phyloP scores from a whole-genome alignment of 2,888 invertebrate species.

The Lathronympha strigana region DNA sequence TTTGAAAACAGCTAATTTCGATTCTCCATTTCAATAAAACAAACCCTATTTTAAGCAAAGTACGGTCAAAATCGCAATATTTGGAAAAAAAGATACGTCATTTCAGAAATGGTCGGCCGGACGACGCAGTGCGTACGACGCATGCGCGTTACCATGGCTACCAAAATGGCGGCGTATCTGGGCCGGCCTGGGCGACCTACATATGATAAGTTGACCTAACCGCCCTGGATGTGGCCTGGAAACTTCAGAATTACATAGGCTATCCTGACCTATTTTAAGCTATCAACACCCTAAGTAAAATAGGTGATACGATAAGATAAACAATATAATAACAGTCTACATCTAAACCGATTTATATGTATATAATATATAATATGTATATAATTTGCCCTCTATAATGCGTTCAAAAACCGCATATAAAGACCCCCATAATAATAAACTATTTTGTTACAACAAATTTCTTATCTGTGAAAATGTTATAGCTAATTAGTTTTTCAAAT shows the following conservation, averaged over 20 bases:
- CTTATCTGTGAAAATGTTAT: too few species aligned
- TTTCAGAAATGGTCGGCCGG: not conserved
- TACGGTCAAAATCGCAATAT: not conserved
- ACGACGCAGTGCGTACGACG: conserved; percentile 45
- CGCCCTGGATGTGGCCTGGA: conserved; percentile 44
- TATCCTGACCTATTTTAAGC: conserved; percentile 15
- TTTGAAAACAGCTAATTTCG: not conserved
- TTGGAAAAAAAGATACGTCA: not conserved
- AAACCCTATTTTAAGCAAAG: not conserved
- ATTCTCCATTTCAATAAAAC: not conserved
- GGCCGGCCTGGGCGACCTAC: conserved; percentile 59
- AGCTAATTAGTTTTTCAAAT: too few species aligned
- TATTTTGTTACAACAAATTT: too few species aligned
- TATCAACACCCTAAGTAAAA: too few species aligned
- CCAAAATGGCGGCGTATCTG: conserved; percentile 61
- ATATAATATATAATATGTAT: too few species aligned
- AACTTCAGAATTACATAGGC: conserved; percentile 12
- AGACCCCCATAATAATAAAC: too few species aligned
- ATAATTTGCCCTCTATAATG: too few species aligned
- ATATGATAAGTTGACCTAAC: conserved; percentile 46
- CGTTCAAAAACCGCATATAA: too few species aligned
- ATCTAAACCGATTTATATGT: too few species aligned
- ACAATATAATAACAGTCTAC: too few species aligned
- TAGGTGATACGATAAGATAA: not conserved
- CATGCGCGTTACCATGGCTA: conserved; percentile 66